Evolutionary conservation across 2,888 invertebrate genomes (phyloP).

Genomic region (Trichogramma evanescens): DNA sequence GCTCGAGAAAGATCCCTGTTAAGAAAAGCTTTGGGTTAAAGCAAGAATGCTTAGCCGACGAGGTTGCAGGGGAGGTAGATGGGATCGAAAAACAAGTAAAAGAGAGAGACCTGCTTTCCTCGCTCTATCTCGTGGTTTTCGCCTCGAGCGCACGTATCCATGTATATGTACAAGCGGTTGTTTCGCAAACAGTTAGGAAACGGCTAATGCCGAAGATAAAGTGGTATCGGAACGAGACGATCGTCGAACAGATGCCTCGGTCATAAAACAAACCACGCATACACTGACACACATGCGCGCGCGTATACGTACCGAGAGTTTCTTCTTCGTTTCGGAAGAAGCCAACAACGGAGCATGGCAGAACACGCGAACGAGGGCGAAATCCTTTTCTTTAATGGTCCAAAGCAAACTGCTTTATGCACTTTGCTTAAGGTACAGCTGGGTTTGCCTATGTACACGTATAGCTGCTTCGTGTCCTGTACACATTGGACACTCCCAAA

Average conservation of each 20-base stretch:
- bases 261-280: slow-evolving; percentile 46
- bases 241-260: slow-evolving; percentile 48
- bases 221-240: slow-evolving; percentile 49
- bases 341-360: not conserved
- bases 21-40: slow-evolving; percentile 18
- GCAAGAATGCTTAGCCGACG: not conserved
- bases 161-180: slow-evolving; percentile 26
- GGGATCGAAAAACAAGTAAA: slow-evolving; percentile 25
- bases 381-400: slow-evolving; percentile 45
- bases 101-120: slow-evolving; percentile 12
- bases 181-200: slow-evolving; percentile 48
- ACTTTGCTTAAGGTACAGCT: slow-evolving; percentile 17
- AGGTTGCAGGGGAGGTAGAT: slow-evolving; percentile 16
- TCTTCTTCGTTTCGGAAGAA: too few species aligned
- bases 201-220: slow-evolving; percentile 47
- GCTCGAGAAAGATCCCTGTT: slow-evolving; percentile 11
- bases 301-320: not conserved
- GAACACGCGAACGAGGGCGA: slow-evolving; percentile 40
- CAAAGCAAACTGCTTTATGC: slow-evolving; percentile 46
- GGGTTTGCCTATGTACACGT: too few species aligned
- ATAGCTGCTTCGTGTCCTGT: too few species aligned
- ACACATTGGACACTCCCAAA: too few species aligned
- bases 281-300: slow-evolving; percentile 24
- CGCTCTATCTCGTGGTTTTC: slow-evolving; percentile 11
- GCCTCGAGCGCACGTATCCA: not conserved